Conservation (phyloP, 1,140 invertebrate species). For the Formica exsecta region DNA sequence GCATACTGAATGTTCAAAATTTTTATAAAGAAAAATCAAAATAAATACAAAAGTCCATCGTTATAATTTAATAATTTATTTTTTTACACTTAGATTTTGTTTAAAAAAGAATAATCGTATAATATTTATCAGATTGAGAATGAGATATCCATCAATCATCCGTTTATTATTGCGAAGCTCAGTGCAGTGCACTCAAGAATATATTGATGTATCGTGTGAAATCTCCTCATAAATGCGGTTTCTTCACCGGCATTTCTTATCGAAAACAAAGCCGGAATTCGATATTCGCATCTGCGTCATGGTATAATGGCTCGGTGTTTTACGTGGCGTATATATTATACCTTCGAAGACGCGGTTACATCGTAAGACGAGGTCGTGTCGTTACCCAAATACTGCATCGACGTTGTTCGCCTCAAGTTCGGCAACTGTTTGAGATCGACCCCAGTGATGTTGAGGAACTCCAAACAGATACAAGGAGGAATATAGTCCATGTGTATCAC, state of each 20-base stretch:
- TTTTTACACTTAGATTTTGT: not conserved
- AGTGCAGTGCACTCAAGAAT: not conserved
- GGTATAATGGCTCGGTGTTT: conserved; percentile 43
- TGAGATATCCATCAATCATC: conserved; percentile 18
- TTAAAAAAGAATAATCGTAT: not conserved
- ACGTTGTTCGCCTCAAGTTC: conserved; percentile 14
- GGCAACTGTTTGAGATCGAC: conserved; percentile 13
- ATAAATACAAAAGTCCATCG: not conserved
- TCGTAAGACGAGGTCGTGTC: conserved; percentile 45
- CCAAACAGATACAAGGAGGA: not conserved
- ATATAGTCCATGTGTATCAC: not conserved
- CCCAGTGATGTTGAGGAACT: not conserved
- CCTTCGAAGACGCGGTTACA: conserved; percentile 41
- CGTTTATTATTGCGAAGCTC: conserved; percentile 2
- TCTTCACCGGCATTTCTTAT: conserved; percentile 7
- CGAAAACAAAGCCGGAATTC: conserved; percentile 28
- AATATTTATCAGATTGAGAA: conserved; percentile 26
- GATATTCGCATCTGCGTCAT: conserved; percentile 47
- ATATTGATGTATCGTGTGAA: not conserved
- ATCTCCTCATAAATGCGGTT: not conserved
- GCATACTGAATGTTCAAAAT: not conserved
- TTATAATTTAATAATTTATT: not conserved
- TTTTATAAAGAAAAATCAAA: not conserved
- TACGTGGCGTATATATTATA: conserved; percentile 40
- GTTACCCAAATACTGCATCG: conserved; percentile 37